Percentiles rank a stretch among this genome's conserved stretches.
These are phyloP conservation scores for Ursus arctos DNA, from an alignment of 2,113 vertebrate species.

Conservation along the genomic window DNA sequence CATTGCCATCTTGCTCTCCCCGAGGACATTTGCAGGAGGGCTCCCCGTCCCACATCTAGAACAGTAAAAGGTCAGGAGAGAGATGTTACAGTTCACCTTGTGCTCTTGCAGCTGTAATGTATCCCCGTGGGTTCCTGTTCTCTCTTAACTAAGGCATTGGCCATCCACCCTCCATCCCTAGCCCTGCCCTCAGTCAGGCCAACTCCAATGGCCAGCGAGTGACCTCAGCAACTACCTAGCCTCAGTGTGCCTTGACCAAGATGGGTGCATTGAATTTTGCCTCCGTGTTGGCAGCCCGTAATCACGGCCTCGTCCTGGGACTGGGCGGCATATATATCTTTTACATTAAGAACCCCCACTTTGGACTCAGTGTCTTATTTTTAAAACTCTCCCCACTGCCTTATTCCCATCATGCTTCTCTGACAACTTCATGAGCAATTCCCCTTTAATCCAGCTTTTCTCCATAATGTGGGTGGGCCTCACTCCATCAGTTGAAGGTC, in stretches of 20 bases:
- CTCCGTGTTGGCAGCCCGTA: background rate
- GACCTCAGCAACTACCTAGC: background rate
- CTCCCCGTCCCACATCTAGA: background rate
- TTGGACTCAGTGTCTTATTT: background rate
- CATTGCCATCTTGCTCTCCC: background rate
- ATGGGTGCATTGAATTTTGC: background rate
- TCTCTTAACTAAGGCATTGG: background rate
- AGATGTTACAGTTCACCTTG: background rate
- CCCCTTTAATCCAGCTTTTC: background rate
- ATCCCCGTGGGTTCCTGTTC: background rate
- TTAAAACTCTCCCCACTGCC: background rate
- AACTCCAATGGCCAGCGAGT: too few species aligned
- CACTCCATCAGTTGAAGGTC: background rate
- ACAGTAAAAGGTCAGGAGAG: background rate
- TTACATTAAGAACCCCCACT: background rate
- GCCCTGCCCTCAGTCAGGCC: background rate
- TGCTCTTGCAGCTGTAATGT: background rate
- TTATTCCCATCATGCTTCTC: background rate
- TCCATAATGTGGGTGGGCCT: background rate
- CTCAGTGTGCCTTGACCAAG: background rate
- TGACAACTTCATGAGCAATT: background rate
- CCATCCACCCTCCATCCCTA: background rate
- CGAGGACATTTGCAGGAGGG: background rate
- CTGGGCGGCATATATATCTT: background rate
- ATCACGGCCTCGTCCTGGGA: background rate